Evolutionary conservation across 2,113 vertebrate species (phyloP).

Genomic region (Pelusios castaneus): DNA sequence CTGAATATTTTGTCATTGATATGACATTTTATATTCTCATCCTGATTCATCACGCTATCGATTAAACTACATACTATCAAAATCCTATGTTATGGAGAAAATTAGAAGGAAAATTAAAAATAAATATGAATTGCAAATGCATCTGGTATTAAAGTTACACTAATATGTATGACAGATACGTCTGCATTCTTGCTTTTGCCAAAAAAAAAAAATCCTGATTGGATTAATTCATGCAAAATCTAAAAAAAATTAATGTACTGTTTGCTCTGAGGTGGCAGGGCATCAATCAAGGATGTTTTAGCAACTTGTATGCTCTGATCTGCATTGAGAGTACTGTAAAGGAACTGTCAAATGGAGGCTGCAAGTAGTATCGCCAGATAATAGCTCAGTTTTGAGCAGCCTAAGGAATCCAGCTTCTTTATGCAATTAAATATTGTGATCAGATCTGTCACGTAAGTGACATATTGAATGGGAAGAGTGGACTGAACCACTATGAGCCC

Average conservation of each 20-base stretch:
- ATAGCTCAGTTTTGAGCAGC: not conserved
- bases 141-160: not conserved
- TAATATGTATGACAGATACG: not conserved
- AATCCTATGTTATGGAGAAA: not conserved
- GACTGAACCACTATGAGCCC: not conserved
- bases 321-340: not conserved
- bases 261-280: not conserved
- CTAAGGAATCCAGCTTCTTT: not conserved
- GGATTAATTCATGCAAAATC: not conserved
- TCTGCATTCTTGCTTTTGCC: not conserved
- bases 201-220: not conserved
- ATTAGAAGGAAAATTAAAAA: not conserved
- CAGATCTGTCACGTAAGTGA: not conserved
- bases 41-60: constrained; percentile 31
- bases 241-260: not conserved
- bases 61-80: constrained; percentile 41
- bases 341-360: not conserved
- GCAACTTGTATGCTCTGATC: not conserved
- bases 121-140: constrained; percentile 18
- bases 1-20: constrained; percentile 59
- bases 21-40: constrained; percentile 43
- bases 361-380: not conserved
- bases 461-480: not conserved
- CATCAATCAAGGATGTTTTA: not conserved
- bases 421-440: not conserved